Conservation (phyloP, 2,113 vertebrate species). For the Poecile atricapillus region DNA sequence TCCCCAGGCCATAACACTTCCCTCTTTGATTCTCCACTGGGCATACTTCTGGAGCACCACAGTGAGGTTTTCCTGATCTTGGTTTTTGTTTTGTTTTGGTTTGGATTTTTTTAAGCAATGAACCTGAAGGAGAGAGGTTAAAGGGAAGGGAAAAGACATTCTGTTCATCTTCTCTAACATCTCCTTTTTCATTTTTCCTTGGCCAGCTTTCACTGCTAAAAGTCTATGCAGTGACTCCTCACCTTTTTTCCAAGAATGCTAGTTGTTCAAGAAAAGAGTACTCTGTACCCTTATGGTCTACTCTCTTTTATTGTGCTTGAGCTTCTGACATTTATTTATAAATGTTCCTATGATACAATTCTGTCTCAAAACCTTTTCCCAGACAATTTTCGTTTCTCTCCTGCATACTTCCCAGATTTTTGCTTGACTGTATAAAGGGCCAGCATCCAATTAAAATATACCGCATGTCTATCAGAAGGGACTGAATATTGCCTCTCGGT, state of each 20-base stretch:
- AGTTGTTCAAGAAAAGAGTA: neutral
- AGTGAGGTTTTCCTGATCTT: neutral
- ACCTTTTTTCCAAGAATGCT: neutral
- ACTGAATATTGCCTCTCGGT: neutral
- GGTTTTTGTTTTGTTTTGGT: neutral
- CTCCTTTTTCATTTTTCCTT: neutral
- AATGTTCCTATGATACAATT: neutral
- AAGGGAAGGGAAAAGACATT: neutral
- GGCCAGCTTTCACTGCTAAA: neutral
- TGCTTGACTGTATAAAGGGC: neutral
- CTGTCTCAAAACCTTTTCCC: neutral
- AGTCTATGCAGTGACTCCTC: neutral
- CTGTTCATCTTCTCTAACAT: neutral
- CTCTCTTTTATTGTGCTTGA: neutral
- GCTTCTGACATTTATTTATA: neutral
- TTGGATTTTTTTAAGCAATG: neutral
- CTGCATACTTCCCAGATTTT: neutral
- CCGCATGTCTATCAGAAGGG: neutral
- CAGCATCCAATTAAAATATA: neutral
- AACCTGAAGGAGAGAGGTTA: neutral
- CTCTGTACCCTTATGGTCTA: accelerated
- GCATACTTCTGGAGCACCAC: neutral
- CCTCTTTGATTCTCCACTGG: neutral
- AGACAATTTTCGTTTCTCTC: neutral
- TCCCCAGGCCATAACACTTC: neutral